Evolutionary conservation across 92 coral and sea anemone genomes (phyloP).

Genomic region (Plumapathes pennacea): DNA sequence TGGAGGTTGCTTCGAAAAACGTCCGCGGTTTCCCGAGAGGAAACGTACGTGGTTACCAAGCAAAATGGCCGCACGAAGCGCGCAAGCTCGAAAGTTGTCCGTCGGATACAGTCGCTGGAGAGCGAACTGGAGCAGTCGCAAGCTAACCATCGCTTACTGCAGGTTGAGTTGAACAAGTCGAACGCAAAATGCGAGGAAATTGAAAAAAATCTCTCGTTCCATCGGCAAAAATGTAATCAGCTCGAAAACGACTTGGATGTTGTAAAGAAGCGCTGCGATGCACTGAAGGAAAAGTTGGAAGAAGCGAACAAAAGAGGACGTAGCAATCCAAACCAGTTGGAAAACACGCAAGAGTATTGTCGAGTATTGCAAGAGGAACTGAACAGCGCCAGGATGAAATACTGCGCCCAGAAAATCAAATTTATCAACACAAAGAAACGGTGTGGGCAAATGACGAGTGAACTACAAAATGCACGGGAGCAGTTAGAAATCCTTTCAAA

Average conservation of each 20-base stretch:
- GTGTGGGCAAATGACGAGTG: conserved; percentile 65
- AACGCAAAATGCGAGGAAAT: conserved; percentile 68
- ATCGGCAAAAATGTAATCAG: conserved; percentile 81
- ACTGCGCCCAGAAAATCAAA: conserved; percentile 88
- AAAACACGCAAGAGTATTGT: conserved; percentile 78
- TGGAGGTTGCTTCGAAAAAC: conserved; percentile 79
- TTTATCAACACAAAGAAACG: conserved; percentile 89
- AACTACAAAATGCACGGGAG: conserved; percentile 64
- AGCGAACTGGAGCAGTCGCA: conserved; percentile 74
- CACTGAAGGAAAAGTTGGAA: conserved; percentile 69
- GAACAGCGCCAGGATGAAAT: conserved; percentile 85
- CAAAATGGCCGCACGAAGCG: conserved; percentile 32
- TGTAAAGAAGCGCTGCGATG: conserved; percentile 69
- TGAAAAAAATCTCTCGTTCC: conserved; percentile 68
- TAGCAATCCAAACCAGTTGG: conserved; percentile 39
- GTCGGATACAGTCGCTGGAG: conserved; percentile 57
- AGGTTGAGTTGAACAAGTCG: conserved; percentile 73
- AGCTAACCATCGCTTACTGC: conserved; percentile 57
- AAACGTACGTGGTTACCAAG: conserved; percentile 64
- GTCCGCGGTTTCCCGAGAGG: conserved; percentile 64
- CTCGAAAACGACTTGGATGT: conserved; percentile 77
- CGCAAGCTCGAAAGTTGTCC: conserved; percentile 35
- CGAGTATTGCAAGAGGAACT: conserved; percentile 86
- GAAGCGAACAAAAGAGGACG: conserved; percentile 53
- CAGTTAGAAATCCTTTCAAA: conserved; percentile 58